Evolutionary conservation across 2,113 vertebrate genomes (phyloP).

Genomic region (Cinclus cinclus): DNA sequence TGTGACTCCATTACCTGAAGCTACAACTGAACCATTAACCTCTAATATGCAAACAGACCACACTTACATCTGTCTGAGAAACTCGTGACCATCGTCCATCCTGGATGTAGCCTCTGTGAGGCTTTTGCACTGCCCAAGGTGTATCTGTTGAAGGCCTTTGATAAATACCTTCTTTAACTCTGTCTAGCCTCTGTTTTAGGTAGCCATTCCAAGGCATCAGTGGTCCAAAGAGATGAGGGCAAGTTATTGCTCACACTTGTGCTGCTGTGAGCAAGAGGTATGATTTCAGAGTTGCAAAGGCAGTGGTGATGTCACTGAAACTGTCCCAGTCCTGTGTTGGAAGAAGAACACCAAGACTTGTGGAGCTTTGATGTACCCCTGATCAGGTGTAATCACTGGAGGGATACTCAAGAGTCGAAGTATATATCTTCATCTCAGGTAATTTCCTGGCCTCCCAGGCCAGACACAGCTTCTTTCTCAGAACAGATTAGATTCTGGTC

Average conservation of each 20-base stretch:
- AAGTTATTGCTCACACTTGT: background rate
- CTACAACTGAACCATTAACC: too few relatives aligned
- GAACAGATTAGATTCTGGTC: background rate
- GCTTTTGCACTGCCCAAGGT: too few relatives aligned
- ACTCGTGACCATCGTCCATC: too few relatives aligned
- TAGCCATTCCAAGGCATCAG: background rate
- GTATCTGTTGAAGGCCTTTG: too few relatives aligned
- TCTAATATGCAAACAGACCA: too few relatives aligned
- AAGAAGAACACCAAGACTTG: background rate
- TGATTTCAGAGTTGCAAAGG: background rate
- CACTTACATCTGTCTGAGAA: too few relatives aligned
- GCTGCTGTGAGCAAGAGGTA: background rate
- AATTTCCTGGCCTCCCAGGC: background rate
- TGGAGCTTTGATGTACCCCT: background rate
- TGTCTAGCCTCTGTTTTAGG: background rate
- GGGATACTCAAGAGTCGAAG: accelerated
- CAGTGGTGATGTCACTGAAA: background rate
- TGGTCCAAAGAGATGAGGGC: background rate
- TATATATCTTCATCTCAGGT: background rate
- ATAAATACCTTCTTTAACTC: background rate
- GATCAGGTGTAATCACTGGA: background rate
- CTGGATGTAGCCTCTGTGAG: too few relatives aligned
- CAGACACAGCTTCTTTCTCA: background rate
- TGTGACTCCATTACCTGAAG: too few relatives aligned
- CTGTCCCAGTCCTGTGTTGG: background rate